Evolutionary conservation across 2,888 invertebrate genomes (phyloP), one percentile per base, ranked within the genome.

Genomic region (Hedya salicella): DNA sequence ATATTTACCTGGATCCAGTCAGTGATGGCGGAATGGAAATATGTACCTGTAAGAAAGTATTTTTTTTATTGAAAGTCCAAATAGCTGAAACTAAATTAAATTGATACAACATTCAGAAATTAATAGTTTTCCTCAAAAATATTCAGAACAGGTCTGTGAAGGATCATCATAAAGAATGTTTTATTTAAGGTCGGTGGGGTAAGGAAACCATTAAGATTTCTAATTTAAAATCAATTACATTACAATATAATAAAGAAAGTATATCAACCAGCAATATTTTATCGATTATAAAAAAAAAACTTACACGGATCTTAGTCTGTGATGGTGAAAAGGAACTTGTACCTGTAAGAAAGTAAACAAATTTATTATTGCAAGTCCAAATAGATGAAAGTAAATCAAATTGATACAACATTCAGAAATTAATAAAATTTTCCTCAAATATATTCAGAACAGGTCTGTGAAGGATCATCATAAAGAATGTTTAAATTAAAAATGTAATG

Each of bases 181-280:
- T 11, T 6, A n/a, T 3, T 17, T 1, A 13, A n/a, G n/a, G n/a
- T n/a, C n/a, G n/a, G n/a, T n/a, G n/a, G n/a, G n/a, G n/a, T n/a
- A n/a, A n/a, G n/a, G n/a, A n/a, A n/a, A n/a, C n/a, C n/a, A n/a
- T n/a, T n/a, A 9, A 21, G 0, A 21, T 3, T 89, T 92, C 91
- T 92, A 92, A 91, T 92, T 91, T 91, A 91, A 91, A 92, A 88
- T 89, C 91, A 91, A 91, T 92, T 91, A 72, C 70, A 72, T 66
- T 70, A 89, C 90, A 85, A 82, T 89, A 88, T 82, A 88, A 86
- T 86, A 87, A 89, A 84, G 83, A 73, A 74, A 67, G n/a, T n/a
- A n/a, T n/a, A n/a, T n/a, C n/a, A n/a, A n/a, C n/a, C n/a, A n/a
- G n/a, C n/a, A n/a, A n/a, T n/a, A n/a, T n/a, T n/a, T n/a, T n/a